Evolutionary conservation across 2,888 invertebrate species (phyloP).

Genomic region (Selenia dentaria): DNA sequence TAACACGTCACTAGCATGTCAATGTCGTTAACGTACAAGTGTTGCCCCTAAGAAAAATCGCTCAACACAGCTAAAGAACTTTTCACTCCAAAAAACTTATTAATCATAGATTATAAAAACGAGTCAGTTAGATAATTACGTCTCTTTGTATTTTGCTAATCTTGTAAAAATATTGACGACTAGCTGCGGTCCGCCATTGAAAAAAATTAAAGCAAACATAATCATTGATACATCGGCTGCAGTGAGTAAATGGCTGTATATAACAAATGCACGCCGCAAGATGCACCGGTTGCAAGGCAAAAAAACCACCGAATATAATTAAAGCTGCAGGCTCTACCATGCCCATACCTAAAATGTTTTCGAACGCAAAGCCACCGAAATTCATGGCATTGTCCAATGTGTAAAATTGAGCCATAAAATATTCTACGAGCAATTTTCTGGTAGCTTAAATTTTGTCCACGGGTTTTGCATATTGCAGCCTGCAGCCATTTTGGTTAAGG

Average conservation of each 20-base stretch:
- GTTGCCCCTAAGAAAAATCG: too few relatives aligned
- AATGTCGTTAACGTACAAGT: too few relatives aligned
- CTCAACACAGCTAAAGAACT: too few relatives aligned
- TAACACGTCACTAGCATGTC: too few relatives aligned
- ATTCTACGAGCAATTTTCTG: conserved; percentile 72
- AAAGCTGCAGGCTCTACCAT: conserved; percentile 59
- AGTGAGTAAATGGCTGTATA: conserved; percentile 40
- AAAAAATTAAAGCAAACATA: too few relatives aligned
- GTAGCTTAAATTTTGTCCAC: conserved; percentile 42
- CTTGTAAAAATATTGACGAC: too few relatives aligned
- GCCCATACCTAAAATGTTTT: conserved; percentile 58
- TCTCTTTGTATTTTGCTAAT: too few relatives aligned
- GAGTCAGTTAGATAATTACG: too few relatives aligned
- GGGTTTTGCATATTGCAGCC: conserved; percentile 60
- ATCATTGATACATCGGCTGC: background rate
- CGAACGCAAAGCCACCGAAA: conserved; percentile 53
- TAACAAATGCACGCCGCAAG: conserved; percentile 68
- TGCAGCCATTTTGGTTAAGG: conserved; percentile 38
- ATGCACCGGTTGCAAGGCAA: conserved; percentile 49
- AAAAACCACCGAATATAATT: conserved; percentile 70
- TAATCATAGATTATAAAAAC: too few relatives aligned
- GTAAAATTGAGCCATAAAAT: conserved; percentile 79
- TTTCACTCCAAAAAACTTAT: too few relatives aligned
- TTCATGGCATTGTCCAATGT: conserved; percentile 59
- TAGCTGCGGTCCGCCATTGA: too few relatives aligned